A percentile compares a stretch with the other conserved stretches of the same genome.
Conservation (phyloP, 2,888 invertebrate genomes). For the Lasioglossum marginatum region DNA sequence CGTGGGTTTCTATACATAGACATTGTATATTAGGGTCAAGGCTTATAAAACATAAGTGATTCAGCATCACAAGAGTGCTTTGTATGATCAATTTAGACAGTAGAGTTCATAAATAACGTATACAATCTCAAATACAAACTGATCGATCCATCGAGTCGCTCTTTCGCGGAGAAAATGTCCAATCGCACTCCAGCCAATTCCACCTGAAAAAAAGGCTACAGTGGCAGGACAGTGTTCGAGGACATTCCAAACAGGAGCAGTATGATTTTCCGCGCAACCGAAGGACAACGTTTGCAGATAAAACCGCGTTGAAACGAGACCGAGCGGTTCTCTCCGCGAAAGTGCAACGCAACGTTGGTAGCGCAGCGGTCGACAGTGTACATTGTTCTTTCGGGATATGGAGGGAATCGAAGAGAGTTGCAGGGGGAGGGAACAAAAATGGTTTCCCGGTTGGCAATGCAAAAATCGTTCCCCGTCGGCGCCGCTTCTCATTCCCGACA, state of each 20-base stretch:
- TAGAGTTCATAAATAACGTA: neutral
- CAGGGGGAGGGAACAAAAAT: neutral
- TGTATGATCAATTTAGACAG: neutral
- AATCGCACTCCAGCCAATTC: neutral
- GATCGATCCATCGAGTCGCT: neutral
- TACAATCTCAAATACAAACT: neutral
- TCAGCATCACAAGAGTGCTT: neutral
- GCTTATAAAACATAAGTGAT: too few relatives aligned
- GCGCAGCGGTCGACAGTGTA: neutral
- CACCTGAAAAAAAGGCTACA: neutral
- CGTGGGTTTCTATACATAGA: neutral
- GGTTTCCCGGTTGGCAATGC: neutral
- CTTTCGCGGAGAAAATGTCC: neutral
- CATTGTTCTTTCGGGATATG: neutral
- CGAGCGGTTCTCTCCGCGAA: neutral
- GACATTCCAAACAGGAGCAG: neutral
- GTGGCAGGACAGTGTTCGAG: neutral
- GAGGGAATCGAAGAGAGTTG: neutral
- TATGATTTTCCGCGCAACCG: neutral
- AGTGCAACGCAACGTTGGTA: neutral
- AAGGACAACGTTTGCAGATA: neutral
- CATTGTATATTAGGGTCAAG: neutral
- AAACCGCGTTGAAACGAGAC: neutral
- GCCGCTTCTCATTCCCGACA: neutral
- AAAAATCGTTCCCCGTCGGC: slow-evolving; percentile 4